Conservation (phyloP, 2,113 vertebrate species). For the Tupaia tana region DNA sequence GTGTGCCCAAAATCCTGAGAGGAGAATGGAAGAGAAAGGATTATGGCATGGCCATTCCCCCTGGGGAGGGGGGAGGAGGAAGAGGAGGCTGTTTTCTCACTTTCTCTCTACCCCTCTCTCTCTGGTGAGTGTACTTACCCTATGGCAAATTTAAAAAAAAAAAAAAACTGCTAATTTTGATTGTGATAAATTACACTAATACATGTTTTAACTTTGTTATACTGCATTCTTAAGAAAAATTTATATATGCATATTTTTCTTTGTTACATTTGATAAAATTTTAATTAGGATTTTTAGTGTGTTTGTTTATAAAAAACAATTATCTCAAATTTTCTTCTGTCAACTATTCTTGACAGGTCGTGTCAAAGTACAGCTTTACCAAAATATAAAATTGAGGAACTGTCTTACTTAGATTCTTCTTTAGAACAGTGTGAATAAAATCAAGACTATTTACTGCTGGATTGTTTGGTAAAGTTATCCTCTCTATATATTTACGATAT, state of each 20-base stretch:
- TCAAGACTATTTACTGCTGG: neutral
- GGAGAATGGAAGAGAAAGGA: too few relatives aligned
- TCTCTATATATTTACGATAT: neutral
- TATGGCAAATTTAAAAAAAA: too few relatives aligned
- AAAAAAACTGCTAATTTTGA: neutral
- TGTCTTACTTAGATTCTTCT: neutral
- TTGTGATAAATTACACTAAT: constrained; percentile 23
- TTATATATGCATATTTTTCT: neutral
- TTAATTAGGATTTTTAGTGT: neutral
- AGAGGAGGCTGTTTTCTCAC: too few relatives aligned
- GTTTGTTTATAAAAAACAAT: neutral
- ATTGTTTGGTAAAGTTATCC: neutral
- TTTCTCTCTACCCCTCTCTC: too few relatives aligned
- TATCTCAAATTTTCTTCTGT: neutral
- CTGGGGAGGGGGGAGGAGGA: too few relatives aligned
- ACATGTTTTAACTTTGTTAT: neutral
- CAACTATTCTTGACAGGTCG: neutral
- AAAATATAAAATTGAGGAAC: neutral
- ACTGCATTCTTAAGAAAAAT: neutral
- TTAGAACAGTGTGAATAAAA: neutral
- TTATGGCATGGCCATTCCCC: too few relatives aligned
- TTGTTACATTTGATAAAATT: neutral
- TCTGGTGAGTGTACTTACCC: too few relatives aligned
- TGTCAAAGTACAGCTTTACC: neutral
- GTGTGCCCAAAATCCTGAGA: too few relatives aligned